Evolutionary conservation across 2,797 vertebrate genomes (phyloP).

Genomic region (Halcyon smyrnensis): DNA sequence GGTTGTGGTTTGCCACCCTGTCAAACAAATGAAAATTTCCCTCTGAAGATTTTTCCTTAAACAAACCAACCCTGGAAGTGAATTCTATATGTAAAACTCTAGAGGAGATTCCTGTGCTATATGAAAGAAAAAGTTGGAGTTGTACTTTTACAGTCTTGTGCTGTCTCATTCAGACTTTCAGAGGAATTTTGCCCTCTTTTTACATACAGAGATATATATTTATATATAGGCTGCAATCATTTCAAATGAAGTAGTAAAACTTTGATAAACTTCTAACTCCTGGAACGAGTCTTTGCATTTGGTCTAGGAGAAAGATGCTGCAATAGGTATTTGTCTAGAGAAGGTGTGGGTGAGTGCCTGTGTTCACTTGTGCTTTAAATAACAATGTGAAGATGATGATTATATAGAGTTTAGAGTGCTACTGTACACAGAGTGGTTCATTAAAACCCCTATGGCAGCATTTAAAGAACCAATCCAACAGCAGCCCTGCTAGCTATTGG

Average conservation of each 20-base stretch:
- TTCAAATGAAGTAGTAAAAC: not conserved
- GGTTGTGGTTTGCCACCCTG: not conserved
- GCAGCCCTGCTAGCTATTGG: accelerated
- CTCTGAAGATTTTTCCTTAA: slow-evolving; percentile 6
- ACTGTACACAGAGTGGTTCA: not conserved
- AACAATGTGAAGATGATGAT: not conserved
- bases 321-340: not conserved
- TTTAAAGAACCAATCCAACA: not conserved
- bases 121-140: not conserved
- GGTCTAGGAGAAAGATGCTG: not conserved
- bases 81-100: not conserved
- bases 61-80: not conserved
- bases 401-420: not conserved
- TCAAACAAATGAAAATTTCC: not conserved
- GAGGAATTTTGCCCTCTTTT: not conserved
- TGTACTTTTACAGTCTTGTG: not conserved
- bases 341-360: accelerated
- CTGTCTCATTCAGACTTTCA: not conserved
- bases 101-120: not conserved
- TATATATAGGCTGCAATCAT: not conserved
- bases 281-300: not conserved
- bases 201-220: too few species aligned
- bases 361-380: not conserved
- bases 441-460: not conserved
- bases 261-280: not conserved